These are phyloP conservation scores for Iselma pallidipennis DNA, from an alignment of 2,888 invertebrate species.

Conservation along the genomic window DNA sequence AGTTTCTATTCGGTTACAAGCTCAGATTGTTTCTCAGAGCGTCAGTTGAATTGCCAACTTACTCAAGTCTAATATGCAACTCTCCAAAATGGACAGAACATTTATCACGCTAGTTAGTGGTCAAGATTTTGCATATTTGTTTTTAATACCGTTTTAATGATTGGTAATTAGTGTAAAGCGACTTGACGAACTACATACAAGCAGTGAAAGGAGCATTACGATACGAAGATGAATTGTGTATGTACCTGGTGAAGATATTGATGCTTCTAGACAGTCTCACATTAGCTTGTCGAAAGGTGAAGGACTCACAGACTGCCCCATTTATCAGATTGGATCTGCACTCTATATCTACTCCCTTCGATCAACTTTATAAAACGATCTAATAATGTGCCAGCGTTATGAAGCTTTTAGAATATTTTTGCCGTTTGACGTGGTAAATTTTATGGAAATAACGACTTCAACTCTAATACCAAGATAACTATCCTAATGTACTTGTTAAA, in stretches of 20 bases:
- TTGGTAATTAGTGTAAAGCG: background rate
- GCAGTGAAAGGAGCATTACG: background rate
- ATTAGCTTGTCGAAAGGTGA: constrained; percentile 21
- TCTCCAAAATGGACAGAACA: background rate
- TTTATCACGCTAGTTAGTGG: background rate
- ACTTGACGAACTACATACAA: background rate
- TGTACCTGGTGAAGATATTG: background rate
- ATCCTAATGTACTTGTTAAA: no score
- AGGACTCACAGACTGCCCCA: constrained; percentile 28
- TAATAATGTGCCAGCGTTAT: constrained; percentile 29
- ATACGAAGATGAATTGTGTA: background rate
- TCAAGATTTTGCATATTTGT: background rate
- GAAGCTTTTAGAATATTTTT: constrained; percentile 19
- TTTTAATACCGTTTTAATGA: background rate
- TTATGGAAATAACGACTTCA: no score
- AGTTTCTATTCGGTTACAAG: no score
- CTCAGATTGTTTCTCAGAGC: no score
- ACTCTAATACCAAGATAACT: no score
- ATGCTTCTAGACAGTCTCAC: background rate
- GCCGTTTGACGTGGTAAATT: no score
- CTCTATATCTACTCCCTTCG: constrained; percentile 30
- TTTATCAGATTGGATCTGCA: constrained; percentile 32
- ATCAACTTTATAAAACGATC: constrained; percentile 31
- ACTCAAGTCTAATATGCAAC: background rate
- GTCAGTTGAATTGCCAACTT: background rate